Conservation (phyloP, 2,888 invertebrate genomes). For the Campopleginae sp. region DNA sequence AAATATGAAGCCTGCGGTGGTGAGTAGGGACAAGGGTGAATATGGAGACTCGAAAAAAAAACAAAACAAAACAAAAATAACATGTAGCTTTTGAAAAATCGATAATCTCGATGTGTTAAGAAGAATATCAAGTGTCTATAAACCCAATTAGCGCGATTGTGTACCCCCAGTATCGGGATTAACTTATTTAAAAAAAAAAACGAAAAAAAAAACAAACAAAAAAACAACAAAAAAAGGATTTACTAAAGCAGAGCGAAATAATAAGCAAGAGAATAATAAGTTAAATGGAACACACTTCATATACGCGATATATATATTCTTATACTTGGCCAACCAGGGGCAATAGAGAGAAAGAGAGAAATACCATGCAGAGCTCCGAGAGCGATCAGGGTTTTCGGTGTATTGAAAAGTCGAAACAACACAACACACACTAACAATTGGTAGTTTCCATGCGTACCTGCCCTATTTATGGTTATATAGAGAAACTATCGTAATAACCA, state of each 20-base stretch:
- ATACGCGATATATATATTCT: constrained; percentile 81
- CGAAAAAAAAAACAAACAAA: constrained; percentile 32
- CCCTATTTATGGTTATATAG: neutral
- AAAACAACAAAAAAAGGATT: too few species aligned
- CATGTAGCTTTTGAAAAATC: constrained; percentile 24
- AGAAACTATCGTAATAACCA: neutral
- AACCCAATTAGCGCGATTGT: constrained; percentile 80
- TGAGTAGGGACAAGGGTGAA: constrained; percentile 43
- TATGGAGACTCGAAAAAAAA: constrained; percentile 12
- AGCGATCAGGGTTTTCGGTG: neutral
- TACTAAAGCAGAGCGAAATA: too few species aligned
- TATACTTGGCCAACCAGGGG: constrained; percentile 76
- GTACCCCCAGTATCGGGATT: constrained; percentile 75
- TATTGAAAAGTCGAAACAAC: neutral
- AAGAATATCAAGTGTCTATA: constrained; percentile 83
- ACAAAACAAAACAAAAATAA: too few species aligned
- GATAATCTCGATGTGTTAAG: constrained; percentile 75
- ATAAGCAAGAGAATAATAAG: too few species aligned
- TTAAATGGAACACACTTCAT: constrained; percentile 77
- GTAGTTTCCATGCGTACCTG: neutral
- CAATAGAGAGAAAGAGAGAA: constrained; percentile 40
- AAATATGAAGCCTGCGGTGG: constrained; percentile 39
- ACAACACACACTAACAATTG: neutral
- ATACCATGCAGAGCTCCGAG: constrained; percentile 46
- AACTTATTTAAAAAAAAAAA: constrained; percentile 57